phyloP scores from a whole-genome alignment of 1,140 invertebrate species.

The Drosophila leontia region DNA sequence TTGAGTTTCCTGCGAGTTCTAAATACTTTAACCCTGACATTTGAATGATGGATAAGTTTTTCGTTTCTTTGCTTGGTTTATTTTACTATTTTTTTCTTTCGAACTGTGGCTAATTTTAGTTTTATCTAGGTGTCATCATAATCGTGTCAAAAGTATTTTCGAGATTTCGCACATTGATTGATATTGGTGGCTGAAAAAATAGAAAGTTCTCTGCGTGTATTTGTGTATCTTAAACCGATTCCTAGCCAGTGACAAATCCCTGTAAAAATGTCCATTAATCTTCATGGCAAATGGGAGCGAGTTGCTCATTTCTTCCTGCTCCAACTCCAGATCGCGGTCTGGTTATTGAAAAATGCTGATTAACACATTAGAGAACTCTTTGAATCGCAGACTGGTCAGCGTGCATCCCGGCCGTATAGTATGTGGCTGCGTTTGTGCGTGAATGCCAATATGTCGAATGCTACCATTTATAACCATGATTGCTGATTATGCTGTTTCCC shows the following conservation, averaged over 20 bases:
- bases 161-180: constrained; percentile 50
- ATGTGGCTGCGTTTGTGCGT: constrained; percentile 41
- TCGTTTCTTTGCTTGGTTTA: constrained; percentile 27
- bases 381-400: constrained; percentile 56
- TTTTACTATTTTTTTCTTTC: constrained; percentile 20
- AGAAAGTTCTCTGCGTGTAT: constrained; percentile 26
- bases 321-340: constrained; percentile 33
- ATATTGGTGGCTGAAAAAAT: constrained; percentile 33
- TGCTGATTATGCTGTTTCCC: constrained; percentile 84
- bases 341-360: constrained; percentile 83
- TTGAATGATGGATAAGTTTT: constrained; percentile 59
- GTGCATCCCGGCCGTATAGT: constrained; percentile 11
- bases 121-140: constrained; percentile 57
- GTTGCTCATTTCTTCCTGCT: constrained; percentile 25
- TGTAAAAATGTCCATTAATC: constrained; percentile 63
- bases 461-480: constrained; percentile 84
- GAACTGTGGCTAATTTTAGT: constrained; percentile 49
- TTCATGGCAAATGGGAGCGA: constrained; percentile 37
- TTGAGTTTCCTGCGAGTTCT: constrained; percentile 20
- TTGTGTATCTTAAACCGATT: constrained; percentile 57
- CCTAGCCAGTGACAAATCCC: constrained; percentile 65
- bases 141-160: constrained; percentile 43
- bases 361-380: constrained; percentile 78
- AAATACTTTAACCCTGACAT: constrained; percentile 55
- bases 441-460: constrained; percentile 84